These are phyloP conservation scores for Himalopsyche phryganea DNA, from an alignment of 1,140 invertebrate genomes.

Conservation along the genomic window DNA sequence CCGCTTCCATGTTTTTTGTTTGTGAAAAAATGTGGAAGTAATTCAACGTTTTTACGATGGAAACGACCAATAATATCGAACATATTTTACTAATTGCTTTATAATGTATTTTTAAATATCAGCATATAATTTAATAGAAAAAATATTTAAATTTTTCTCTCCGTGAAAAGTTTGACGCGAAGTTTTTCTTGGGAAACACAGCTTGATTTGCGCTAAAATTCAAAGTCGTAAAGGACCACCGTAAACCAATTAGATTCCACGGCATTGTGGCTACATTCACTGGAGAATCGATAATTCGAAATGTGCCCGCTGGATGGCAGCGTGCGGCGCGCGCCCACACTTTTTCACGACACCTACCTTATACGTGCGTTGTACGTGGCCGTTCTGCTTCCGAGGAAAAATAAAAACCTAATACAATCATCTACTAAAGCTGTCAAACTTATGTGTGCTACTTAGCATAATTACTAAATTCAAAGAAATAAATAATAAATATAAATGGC, in stretches of 20 bases:
- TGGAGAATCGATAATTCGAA: conserved; percentile 54
- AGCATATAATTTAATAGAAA: no score
- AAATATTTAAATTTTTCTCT: no score
- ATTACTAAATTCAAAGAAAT: no score
- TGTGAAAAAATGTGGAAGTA: no score
- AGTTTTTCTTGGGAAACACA: conserved; percentile 3
- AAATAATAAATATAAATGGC: no score
- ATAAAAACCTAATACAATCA: neutral
- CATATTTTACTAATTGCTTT: no score
- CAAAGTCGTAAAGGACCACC: conserved; percentile 20
- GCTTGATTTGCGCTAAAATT: conserved; percentile 17
- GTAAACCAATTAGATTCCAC: conserved; percentile 25
- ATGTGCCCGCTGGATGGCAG: conserved; percentile 52
- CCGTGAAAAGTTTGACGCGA: no score
- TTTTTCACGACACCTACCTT: conserved; percentile 47
- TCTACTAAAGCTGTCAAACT: neutral
- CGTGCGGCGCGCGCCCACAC: conserved; percentile 49
- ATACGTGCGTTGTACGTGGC: conserved; percentile 36
- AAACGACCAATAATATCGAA: no score
- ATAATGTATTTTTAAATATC: no score
- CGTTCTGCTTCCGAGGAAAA: neutral
- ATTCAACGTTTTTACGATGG: no score
- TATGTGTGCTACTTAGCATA: no score
- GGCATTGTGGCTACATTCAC: conserved; percentile 38
- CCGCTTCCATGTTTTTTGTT: no score